Conservation (phyloP, 2,113 vertebrate genomes). For the Zosterops lateralis region DNA sequence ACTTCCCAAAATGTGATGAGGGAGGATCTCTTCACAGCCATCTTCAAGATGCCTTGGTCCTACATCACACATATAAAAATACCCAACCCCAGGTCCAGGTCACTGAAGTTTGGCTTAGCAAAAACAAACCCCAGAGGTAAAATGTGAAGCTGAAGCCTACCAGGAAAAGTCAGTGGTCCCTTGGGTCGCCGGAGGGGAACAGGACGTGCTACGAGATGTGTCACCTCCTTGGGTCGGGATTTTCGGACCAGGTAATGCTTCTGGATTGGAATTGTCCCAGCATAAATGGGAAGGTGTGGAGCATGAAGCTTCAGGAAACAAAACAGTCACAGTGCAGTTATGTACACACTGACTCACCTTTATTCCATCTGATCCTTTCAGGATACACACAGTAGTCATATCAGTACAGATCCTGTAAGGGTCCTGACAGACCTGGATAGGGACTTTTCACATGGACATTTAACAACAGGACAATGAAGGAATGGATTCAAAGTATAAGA, state of each 20-base stretch:
- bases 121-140: background rate
- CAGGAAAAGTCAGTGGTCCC: slow-evolving; percentile 68
- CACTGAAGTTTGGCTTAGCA: background rate
- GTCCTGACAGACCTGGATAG: background rate
- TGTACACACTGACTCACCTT: background rate
- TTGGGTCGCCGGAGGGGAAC: background rate
- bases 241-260: slow-evolving; percentile 68
- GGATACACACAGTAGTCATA: background rate
- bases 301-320: slow-evolving; percentile 66
- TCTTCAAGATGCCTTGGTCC: slow-evolving; percentile 63
- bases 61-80: slow-evolving; percentile 3
- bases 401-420: background rate
- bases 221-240: slow-evolving; percentile 28
- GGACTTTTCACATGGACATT: background rate
- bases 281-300: slow-evolving; percentile 40
- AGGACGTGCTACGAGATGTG: slow-evolving; percentile 60
- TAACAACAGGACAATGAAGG: background rate
- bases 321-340: background rate
- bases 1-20: slow-evolving; percentile 88
- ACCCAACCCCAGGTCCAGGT: background rate
- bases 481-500: background rate
- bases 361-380: background rate
- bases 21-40: slow-evolving; percentile 75
- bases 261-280: slow-evolving; percentile 32
- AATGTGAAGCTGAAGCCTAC: slow-evolving; percentile 51